Base-by-base conservation (phyloP, 92 coral and sea anemone species). In the Epizoanthus fatuus region DNA sequence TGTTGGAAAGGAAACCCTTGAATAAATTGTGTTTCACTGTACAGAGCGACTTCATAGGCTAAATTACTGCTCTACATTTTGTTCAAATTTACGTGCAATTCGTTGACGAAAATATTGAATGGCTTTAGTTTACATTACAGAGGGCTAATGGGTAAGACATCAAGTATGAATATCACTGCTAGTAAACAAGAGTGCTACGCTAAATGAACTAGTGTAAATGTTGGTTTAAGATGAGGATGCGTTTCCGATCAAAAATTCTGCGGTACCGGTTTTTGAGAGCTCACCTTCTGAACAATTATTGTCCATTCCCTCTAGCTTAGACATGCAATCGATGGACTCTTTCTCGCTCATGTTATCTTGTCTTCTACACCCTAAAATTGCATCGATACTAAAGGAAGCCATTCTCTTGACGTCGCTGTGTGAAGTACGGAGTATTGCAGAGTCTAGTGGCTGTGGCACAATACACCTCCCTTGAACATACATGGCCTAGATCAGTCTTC, bases 351-450 rank as follows among this genome's bases (percentile, higher is more conserved):
- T 6, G 32, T 17, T 59, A 7, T 74, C 83, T 37, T n/a, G 69
- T 39, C 69, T 70, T 55, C 88, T 55, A 45, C 60, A 76, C 35
- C 95, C 95, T 52, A 94, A 86, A 66, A 94, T 92, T 3, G 95
- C 95, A 44, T 81, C 89, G 29, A 94, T 94, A 49, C 92, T 94
- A 62, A 94, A 94, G 54, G 95, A 94, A 57, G 92, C 88, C 98
- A 94, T 94, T 12, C 11, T n/a, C 14, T 15, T 53, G 64, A 17
- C 13, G 59, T 44, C 25, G 4, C 68, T 38, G 47, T 13, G 45
- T 1, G n/a, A 66, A 42, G 44, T 32, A 4, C 15, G 1, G 42
- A 35, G 47, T 66, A 74, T 54, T 35, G 32, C 6, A 35, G 51
- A 55, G 29, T 10, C 49, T 45, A 90, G 53, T 53, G 54, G 58